These are phyloP conservation scores for Ivindomyrus marchei DNA, from an alignment of 2,113 vertebrate species.

Conservation along the genomic window DNA sequence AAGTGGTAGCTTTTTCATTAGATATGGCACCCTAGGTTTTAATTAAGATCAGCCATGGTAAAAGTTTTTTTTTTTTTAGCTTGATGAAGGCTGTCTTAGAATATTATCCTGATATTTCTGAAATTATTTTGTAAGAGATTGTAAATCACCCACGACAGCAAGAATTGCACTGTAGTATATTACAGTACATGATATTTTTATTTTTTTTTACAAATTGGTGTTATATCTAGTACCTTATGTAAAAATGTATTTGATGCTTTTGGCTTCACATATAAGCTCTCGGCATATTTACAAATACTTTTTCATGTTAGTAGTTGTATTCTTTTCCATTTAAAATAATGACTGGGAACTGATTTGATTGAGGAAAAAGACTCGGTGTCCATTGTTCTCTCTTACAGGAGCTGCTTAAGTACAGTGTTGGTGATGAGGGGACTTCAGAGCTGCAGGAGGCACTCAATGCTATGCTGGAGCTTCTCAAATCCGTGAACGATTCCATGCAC, in stretches of 20 bases:
- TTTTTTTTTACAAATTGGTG: neutral
- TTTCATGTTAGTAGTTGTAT: neutral
- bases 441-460: conserved; percentile 83
- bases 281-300: neutral
- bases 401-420: conserved; percentile 79
- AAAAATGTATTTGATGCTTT: neutral
- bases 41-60: neutral
- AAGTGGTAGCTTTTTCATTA: neutral
- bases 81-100: neutral
- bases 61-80: neutral
- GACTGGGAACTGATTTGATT: neutral
- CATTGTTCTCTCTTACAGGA: conserved; percentile 61
- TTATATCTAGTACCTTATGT: neutral
- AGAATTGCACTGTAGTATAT: neutral
- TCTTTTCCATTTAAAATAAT: neutral
- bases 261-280: neutral
- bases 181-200: neutral
- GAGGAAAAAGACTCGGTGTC: neutral
- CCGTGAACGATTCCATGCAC: conserved; percentile 98
- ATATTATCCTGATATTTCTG: neutral
- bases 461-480: conserved; percentile 90
- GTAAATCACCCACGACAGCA: neutral
- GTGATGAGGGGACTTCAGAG: conserved; percentile 65
- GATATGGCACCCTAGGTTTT: neutral
- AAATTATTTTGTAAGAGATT: neutral